Evolutionary conservation across 2,797 vertebrate species (phyloP), one percentile per base, ranked within the genome.

Genomic region (Gymnoscopelus microlampas): DNA sequence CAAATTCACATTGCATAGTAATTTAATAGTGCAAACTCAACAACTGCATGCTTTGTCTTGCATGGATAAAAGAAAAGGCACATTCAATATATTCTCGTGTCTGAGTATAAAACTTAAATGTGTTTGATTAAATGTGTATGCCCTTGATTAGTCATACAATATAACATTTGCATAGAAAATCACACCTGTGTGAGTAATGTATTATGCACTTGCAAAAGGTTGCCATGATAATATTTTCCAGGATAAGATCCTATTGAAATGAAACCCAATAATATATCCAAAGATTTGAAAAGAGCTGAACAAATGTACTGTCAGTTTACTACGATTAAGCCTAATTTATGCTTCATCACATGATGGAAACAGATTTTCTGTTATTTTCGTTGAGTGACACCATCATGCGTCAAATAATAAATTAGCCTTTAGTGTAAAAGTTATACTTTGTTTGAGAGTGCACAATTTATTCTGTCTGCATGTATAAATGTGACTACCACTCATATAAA

Each of bases 61-160:
- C 85, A 87, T 90, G 85, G 80, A 71, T 53, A 44, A 23, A 83
- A 79, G 70, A 10, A 15, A 68, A 35, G 3, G 3, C 29, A 6
- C 5, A 35, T 35, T 6, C 32, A 44, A 10, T 44, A 8, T 44
- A 44, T 44, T 44, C 39, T 10, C 39, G 39, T 44, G 39, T 44
- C 39, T 8, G 39, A 44, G 39, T 32, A 24, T 29, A 19, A 50
- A 62, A 51, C n/a, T 13, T 13, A 1, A 51, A 13, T n/a, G 12
- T n/a, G 50, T 51, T 13, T 51, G 50, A 51, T 51, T 51, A 4
- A 13, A 51, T 44, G 39, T 44, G 56, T 15, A 29, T 13, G 5
- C 15, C 29, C 14, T 11, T 35, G 29, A 64, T 44, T 44, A 19
- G 19, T 19, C 10, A 32, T 63, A 29, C 13, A 26, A 10, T 51